Percentiles rank a stretch among this genome's conserved stretches.
phyloP scores from a whole-genome alignment of 2,113 vertebrate genomes.

The Balaeniceps rex region DNA sequence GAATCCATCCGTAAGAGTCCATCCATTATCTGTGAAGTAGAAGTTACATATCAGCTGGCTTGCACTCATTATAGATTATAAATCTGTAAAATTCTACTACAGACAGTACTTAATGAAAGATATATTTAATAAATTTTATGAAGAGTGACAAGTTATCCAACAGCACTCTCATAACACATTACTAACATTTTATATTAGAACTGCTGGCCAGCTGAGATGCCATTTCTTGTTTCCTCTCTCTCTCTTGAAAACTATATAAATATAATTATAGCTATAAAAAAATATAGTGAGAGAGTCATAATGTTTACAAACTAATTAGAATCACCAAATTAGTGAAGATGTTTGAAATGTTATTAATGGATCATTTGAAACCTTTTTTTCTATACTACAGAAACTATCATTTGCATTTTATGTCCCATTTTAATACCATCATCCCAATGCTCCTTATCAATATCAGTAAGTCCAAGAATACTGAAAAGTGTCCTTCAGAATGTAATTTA shows the following conservation, averaged over 20 bases:
- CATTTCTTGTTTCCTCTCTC: neutral
- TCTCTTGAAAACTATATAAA: neutral
- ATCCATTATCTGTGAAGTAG: neutral
- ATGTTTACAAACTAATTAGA: neutral
- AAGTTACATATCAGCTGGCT: neutral
- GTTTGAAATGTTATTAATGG: neutral
- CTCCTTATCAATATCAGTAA: neutral
- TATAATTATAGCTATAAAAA: neutral
- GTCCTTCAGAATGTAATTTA: neutral
- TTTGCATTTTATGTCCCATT: neutral
- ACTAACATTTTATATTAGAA: neutral
- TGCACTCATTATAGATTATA: neutral
- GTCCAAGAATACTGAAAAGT: neutral
- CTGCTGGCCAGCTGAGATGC: neutral
- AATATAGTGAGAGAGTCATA: accelerated
- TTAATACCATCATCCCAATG: neutral
- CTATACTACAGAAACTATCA: neutral
- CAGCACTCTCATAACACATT: neutral
- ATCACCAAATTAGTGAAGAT: neutral
- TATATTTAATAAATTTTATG: neutral
- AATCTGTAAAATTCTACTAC: neutral
- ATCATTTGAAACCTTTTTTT: neutral
- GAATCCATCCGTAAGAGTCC: neutral
- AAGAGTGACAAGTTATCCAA: neutral
- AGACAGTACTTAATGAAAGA: neutral